Percentiles rank a stretch among this genome's conserved stretches.
These are phyloP conservation scores for Alca torda DNA, from an alignment of 2,797 vertebrate genomes.

Conservation along the genomic window DNA sequence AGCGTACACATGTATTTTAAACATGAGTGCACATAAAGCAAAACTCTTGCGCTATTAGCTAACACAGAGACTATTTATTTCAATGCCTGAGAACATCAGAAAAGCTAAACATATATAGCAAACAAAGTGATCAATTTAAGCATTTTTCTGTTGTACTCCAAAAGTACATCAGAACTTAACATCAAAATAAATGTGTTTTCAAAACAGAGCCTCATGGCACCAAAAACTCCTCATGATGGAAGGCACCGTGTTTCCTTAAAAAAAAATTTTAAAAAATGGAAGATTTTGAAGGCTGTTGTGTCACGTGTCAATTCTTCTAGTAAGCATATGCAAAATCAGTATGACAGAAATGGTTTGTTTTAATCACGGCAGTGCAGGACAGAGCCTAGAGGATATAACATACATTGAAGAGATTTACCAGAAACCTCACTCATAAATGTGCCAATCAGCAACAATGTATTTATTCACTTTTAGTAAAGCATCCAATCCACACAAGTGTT, in stretches of 20 bases:
- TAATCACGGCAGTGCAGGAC: constrained; percentile 44
- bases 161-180: neutral
- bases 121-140: neutral
- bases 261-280: neutral
- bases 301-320: constrained; percentile 2
- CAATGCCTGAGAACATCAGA: neutral
- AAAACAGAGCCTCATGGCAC: neutral
- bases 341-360: constrained; percentile 13
- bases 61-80: neutral
- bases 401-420: constrained; percentile 26
- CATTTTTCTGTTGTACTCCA: neutral
- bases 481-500: constrained; percentile 26
- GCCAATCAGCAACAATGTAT: neutral
- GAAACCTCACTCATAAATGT: neutral
- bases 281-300: constrained; percentile 15
- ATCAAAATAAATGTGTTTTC: neutral
- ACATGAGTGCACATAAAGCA: neutral
- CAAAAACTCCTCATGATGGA: neutral
- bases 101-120: neutral
- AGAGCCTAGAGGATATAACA: constrained; percentile 20
- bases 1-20: neutral
- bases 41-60: neutral
- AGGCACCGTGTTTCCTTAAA: neutral
- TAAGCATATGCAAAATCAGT: constrained; percentile 20
- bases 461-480: constrained; percentile 14